Evolutionary conservation across 1,140 invertebrate species (phyloP).

Genomic region (Zelostemma sp.): DNA sequence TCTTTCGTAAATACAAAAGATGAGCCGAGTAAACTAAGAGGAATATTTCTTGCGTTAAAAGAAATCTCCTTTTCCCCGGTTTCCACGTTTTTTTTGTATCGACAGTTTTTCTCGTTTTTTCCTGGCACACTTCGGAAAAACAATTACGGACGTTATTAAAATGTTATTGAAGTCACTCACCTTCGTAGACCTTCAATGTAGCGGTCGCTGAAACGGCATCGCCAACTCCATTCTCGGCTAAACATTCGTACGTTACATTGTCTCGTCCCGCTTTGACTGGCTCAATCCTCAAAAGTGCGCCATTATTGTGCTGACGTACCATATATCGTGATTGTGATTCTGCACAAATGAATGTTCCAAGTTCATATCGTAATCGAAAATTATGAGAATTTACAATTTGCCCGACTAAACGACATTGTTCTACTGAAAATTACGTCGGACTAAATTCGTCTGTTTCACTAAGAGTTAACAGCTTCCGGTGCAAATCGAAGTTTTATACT

Average conservation of each 20-base stretch:
- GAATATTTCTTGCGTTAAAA: neutral
- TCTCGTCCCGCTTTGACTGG: slow-evolving; percentile 86
- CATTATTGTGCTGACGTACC: slow-evolving; percentile 76
- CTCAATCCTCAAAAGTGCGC: slow-evolving; percentile 92
- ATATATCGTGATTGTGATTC: slow-evolving; percentile 81
- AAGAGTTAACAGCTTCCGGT: no score
- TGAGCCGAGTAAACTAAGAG: slow-evolving; percentile 4
- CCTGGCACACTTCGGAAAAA: neutral
- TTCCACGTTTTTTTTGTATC: neutral
- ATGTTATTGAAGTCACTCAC: slow-evolving; percentile 79
- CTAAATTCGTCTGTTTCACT: no score
- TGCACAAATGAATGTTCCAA: slow-evolving; percentile 46
- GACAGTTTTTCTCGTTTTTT: no score
- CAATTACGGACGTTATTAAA: no score
- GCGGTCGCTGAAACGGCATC: slow-evolving; percentile 92
- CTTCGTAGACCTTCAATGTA: slow-evolving; percentile 87
- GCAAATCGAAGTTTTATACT: no score
- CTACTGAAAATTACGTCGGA: neutral
- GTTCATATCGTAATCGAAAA: neutral
- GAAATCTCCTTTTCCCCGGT: neutral
- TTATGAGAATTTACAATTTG: neutral
- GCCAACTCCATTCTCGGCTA: slow-evolving; percentile 96
- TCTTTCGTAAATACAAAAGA: slow-evolving; percentile 57
- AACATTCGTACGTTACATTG: slow-evolving; percentile 93
- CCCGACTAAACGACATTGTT: neutral